These are phyloP conservation scores for Belgica antarctica DNA, from an alignment of 2,888 invertebrate species.

Conservation along the genomic window DNA sequence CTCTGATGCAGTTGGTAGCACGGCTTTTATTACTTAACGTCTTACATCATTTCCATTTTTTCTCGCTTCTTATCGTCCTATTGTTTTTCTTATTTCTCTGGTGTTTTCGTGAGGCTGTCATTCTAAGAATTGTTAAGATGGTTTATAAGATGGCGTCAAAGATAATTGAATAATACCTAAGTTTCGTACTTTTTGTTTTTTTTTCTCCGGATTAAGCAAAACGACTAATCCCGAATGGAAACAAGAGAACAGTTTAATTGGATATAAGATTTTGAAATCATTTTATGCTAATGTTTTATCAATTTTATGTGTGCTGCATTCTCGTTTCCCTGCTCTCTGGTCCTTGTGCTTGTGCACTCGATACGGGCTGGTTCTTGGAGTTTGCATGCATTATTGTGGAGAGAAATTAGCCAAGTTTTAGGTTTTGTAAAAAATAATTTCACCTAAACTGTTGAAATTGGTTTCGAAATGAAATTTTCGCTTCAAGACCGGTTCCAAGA, in stretches of 20 bases:
- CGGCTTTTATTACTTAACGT: not conserved
- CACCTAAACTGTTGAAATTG: no score
- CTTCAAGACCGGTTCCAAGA: no score
- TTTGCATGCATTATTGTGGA: slow-evolving; percentile 10
- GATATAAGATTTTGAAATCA: slow-evolving; percentile 26
- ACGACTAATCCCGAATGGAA: not conserved
- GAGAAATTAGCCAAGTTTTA: no score
- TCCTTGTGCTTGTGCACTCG: not conserved
- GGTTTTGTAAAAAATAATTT: no score
- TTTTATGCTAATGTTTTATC: slow-evolving; percentile 32
- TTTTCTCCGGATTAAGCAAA: not conserved
- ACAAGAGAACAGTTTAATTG: slow-evolving; percentile 39
- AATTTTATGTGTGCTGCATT: slow-evolving; percentile 9
- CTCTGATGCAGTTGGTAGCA: not conserved
- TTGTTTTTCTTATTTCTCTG: slow-evolving; percentile 33
- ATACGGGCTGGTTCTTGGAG: not conserved
- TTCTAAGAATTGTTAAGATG: slow-evolving; percentile 42
- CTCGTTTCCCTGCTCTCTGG: not conserved
- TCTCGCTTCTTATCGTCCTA: slow-evolving; percentile 28
- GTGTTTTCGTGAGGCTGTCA: slow-evolving; percentile 40
- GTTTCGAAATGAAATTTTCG: no score
- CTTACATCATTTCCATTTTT: slow-evolving; percentile 29
- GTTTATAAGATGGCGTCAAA: slow-evolving; percentile 43
- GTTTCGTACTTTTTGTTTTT: not conserved
- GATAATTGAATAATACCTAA: slow-evolving; percentile 42